Evolutionary conservation across 2,797 vertebrate species (phyloP).

Genomic region (Sciurus carolinensis): DNA sequence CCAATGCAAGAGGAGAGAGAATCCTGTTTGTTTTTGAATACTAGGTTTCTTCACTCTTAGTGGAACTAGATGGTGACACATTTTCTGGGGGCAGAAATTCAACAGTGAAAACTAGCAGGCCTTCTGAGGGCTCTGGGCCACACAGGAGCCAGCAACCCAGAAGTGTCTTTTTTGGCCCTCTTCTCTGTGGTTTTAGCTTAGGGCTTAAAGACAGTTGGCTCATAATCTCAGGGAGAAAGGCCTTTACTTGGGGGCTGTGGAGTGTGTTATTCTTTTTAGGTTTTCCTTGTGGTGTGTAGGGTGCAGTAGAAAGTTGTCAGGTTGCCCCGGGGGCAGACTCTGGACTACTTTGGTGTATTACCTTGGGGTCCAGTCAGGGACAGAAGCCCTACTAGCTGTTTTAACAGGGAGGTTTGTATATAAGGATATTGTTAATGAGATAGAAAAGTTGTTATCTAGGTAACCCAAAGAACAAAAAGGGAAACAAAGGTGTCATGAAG

Average conservation of each 20-base stretch:
- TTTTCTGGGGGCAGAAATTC: neutral
- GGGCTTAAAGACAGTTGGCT: neutral
- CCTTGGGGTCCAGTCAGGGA: neutral
- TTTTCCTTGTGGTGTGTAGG: slow-evolving; percentile 34
- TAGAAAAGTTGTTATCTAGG: neutral
- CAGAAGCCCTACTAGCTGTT: slow-evolving; percentile 57
- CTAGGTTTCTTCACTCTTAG: neutral
- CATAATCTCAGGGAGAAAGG: neutral
- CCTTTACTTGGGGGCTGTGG: neutral
- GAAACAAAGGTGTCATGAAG: neutral
- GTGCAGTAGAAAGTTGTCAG: neutral
- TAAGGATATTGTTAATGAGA: slow-evolving; percentile 31
- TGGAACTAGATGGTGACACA: too few relatives aligned
- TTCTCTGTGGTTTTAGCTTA: slow-evolving; percentile 16
- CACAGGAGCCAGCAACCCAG: neutral
- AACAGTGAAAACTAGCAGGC: neutral
- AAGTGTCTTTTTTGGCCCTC: neutral
- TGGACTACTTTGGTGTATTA: neutral
- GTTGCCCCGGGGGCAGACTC: neutral
- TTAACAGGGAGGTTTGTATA: slow-evolving; percentile 39
- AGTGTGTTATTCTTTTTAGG: neutral
- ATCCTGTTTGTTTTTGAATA: neutral
- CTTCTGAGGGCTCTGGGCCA: neutral
- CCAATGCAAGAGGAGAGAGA: neutral
- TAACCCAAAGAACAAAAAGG: neutral